Percentiles rank a stretch among this genome's conserved stretches.
phyloP scores from a whole-genome alignment of 2,888 invertebrate species.

The Acanthosepion pharaonis region DNA sequence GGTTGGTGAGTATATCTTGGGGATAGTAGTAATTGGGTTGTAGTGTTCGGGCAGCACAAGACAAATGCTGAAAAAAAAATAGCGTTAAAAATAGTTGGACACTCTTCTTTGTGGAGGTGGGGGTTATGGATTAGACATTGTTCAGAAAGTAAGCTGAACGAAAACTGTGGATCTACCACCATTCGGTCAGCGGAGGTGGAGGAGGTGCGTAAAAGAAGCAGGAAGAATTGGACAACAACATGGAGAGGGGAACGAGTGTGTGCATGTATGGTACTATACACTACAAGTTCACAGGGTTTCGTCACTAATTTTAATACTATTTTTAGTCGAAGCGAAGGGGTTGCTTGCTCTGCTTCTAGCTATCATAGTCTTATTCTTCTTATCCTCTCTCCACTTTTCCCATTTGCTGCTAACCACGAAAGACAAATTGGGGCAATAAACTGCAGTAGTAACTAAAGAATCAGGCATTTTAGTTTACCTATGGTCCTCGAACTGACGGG shows the following conservation, averaged over 20 bases:
- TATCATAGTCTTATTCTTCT: not conserved
- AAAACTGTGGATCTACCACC: not conserved
- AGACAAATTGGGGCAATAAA: no score
- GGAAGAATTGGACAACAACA: no score
- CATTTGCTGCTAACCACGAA: no score
- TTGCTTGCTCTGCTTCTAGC: not conserved
- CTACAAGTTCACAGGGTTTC: not conserved
- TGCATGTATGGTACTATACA: not conserved
- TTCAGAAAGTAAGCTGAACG: not conserved
- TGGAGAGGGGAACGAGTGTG: no score
- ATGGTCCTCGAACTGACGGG: not conserved
- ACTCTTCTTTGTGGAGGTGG: not conserved
- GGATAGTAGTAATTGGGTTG: not conserved
- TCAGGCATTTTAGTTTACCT: not conserved
- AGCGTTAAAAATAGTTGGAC: not conserved
- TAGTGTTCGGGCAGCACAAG: not conserved
- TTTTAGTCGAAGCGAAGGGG: not conserved
- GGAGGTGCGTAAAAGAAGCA: no score
- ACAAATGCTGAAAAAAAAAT: not conserved
- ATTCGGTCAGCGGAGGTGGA: no score
- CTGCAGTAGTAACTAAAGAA: no score
- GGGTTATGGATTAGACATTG: constrained; percentile 33
- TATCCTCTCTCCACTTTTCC: no score
- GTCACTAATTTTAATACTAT: constrained; percentile 16
- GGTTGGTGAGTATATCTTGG: no score